Base-by-base conservation (phyloP, 2,888 invertebrate species). In the Eucriotettix oculatus region DNA sequence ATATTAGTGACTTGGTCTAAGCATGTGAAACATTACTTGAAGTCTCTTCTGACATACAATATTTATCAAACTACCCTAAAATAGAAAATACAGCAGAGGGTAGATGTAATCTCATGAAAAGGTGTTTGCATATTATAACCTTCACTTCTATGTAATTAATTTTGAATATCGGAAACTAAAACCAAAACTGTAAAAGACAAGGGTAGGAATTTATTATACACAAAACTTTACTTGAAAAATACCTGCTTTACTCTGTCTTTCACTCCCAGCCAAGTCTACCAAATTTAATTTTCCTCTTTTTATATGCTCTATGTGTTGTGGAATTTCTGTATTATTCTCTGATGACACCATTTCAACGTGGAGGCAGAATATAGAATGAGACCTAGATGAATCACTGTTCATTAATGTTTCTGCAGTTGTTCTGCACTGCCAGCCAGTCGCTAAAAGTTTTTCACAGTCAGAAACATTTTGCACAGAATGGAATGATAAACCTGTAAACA, bases 231-330 rank as follows among this genome's bases (percentile, higher is more conserved):
- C 29, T 29, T 5, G 29, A 12, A 48, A 54, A 42, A 12, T 16
- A 60, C 60, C 60, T 16, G 64, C 62, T 48, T 61, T 64, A 9
- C 61, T 58, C 52, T 64, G 92, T 61, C 92, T 74, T 69, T 94
- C 93, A 41, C 89, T 89, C 10, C 93, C 93, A 1, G 93, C 93
- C 67, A 94, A 74, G 75, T 94, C 93, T 0, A 93, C 93, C 59
- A 94, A 74, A 71, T 92, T 91, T n/a, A 94, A 76, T 72, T 92
- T 88, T 2, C 87, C 85, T 48, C n/a, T 48, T n/a, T 48, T 48
- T 12, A 48, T 48, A 14, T n/a, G 12, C 9, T 48, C 48, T 14
- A 48, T 14, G 12, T 48, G 12, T 48, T 5, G 12, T 14, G n/a
- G 48, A 5, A 48, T 14, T 48, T 48, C 2, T n/a, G 12, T 48